A percentile compares a stretch with the other conserved stretches of the same genome.
Evolutionary conservation across 2,888 invertebrate species (phyloP).

Genomic region (Agrotis segetum): DNA sequence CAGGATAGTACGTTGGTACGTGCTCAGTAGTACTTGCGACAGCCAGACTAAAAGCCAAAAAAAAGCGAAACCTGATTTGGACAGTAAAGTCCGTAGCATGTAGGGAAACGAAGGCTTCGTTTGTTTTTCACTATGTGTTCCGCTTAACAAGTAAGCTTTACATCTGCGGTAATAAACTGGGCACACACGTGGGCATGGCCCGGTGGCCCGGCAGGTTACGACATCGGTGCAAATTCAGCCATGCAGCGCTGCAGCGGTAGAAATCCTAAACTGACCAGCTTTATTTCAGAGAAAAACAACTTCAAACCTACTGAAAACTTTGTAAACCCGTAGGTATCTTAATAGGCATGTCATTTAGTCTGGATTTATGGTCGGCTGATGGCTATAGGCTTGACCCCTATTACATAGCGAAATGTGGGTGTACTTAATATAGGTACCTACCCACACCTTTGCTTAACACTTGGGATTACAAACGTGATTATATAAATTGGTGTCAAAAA

Average conservation of each 20-base stretch:
- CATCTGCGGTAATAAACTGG: slow-evolving; percentile 71
- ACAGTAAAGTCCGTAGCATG: slow-evolving; percentile 32
- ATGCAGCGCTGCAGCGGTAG: slow-evolving; percentile 55
- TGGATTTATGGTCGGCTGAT: too few species aligned
- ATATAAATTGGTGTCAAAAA: not conserved
- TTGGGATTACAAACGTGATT: not conserved
- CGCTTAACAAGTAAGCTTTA: slow-evolving; percentile 69
- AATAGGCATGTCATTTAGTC: not conserved
- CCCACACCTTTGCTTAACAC: not conserved
- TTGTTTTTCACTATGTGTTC: slow-evolving; percentile 55
- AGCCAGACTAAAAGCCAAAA: slow-evolving; percentile 8
- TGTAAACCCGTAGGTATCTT: not conserved
- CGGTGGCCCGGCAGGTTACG: slow-evolving; percentile 62
- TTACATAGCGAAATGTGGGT: not conserved
- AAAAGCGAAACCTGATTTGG: slow-evolving; percentile 34
- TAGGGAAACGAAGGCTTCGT: slow-evolving; percentile 55
- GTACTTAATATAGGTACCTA: not conserved
- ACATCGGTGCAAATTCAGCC: slow-evolving; percentile 75
- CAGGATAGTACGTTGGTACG: not conserved
- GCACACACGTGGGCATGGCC: slow-evolving; percentile 62
- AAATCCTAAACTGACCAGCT: slow-evolving; percentile 46
- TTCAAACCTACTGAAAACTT: slow-evolving; percentile 8
- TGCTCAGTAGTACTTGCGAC: not conserved
- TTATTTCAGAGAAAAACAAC: slow-evolving; percentile 46
- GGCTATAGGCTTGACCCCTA: not conserved